Percentiles rank a stretch among this genome's conserved stretches.
These are phyloP conservation scores for Melinaea marsaeus DNA, from an alignment of 2,888 invertebrate species.

Conservation along the genomic window DNA sequence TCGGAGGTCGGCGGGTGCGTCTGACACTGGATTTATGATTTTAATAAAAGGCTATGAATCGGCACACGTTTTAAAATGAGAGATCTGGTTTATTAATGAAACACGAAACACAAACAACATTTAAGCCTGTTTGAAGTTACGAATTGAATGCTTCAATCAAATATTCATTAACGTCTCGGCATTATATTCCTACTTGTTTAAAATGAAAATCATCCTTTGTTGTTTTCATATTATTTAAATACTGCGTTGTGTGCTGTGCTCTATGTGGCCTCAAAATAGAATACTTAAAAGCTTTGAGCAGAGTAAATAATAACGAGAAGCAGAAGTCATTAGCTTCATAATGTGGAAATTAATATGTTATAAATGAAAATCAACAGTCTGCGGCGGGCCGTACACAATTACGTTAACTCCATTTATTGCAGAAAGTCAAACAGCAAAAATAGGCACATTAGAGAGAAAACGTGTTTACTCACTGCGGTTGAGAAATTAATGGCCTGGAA, in stretches of 20 bases:
- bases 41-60: conserved; percentile 66
- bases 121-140: background rate
- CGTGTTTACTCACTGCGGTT: conserved; percentile 52
- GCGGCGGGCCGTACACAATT: background rate
- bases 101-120: background rate
- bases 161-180: conserved; percentile 1
- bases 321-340: background rate
- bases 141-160: background rate
- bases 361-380: background rate
- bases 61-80: conserved; percentile 30
- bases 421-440: conserved; percentile 39
- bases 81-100: background rate
- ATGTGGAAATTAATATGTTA: background rate
- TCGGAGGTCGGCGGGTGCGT: conserved; percentile 66
- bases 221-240: background rate
- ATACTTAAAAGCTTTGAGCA: background rate
- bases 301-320: background rate
- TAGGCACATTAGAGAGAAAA: conserved; percentile 51
- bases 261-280: background rate
- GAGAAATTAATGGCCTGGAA: conserved; percentile 60
- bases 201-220: background rate
- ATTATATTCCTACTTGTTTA: background rate
- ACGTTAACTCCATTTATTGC: conserved; percentile 4
- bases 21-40: conserved; percentile 76
- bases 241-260: background rate